A percentile compares a stretch with the other conserved stretches of the same genome.
Evolutionary conservation across 2,888 invertebrate species (phyloP).

Genomic region (Ischnura elegans): DNA sequence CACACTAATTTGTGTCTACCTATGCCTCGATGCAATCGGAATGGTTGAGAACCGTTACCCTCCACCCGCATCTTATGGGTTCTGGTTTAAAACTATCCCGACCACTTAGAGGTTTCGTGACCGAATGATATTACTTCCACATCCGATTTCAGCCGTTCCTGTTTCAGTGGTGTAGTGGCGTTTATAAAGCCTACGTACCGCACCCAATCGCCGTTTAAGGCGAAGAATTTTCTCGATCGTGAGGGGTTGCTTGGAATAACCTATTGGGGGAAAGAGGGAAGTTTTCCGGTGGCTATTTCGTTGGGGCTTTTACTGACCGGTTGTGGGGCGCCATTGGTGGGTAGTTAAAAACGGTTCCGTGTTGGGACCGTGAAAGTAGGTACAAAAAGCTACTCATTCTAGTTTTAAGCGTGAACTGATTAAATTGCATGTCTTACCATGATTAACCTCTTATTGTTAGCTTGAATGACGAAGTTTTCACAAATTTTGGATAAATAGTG

Average conservation of each 20-base stretch:
- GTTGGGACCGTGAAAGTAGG: too few relatives aligned
- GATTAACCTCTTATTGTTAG: too few relatives aligned
- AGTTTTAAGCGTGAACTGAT: too few relatives aligned
- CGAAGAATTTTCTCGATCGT: neutral
- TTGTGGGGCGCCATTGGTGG: too few relatives aligned
- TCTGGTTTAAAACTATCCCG: neutral
- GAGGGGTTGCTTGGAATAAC: neutral
- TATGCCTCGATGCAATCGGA: neutral
- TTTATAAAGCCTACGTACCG: neutral
- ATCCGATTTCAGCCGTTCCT: neutral
- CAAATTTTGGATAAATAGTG: too few relatives aligned
- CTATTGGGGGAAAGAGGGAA: neutral
- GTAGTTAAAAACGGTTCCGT: too few relatives aligned
- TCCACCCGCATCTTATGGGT: neutral
- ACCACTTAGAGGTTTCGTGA: neutral
- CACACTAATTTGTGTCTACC: neutral
- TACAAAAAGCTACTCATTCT: too few relatives aligned
- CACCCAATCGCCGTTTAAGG: conserved; percentile 3
- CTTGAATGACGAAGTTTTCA: too few relatives aligned
- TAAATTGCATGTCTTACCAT: too few relatives aligned
- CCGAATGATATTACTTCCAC: neutral
- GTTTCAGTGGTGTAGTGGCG: neutral
- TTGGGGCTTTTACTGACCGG: neutral
- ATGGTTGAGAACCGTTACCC: neutral
- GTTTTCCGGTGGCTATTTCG: neutral